Percentiles rank a stretch among this genome's conserved stretches.
Conservation (phyloP, 2,113 vertebrate genomes). For the Hypanus sabinus region DNA sequence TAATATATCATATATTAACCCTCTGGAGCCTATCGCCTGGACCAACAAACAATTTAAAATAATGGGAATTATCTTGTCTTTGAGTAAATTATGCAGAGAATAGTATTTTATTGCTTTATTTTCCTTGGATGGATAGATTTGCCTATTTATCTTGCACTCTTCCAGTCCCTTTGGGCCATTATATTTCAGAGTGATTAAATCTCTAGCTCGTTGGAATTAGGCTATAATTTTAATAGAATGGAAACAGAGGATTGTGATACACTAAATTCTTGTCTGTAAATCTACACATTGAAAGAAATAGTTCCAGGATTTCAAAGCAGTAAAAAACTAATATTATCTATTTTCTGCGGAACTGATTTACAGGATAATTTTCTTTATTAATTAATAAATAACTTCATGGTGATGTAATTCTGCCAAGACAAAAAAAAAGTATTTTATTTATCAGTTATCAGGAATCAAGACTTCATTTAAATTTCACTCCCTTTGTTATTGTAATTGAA, state of each 20-base stretch:
- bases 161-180: not conserved
- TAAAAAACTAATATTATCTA: not conserved
- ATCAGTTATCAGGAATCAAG: not conserved
- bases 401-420: not conserved
- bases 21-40: not conserved
- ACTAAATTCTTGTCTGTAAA: not conserved
- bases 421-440: not conserved
- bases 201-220: not conserved
- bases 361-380: not conserved
- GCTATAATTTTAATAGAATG: not conserved
- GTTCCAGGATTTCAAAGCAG: too few relatives aligned
- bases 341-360: not conserved
- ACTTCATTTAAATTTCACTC: not conserved
- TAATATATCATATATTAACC: not conserved
- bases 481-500: not conserved
- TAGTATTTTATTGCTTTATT: not conserved
- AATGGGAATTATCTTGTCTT: not conserved
- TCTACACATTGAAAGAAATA: not conserved
- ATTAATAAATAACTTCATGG: not conserved
- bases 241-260: not conserved
- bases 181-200: slow-evolving; percentile 2
- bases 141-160: not conserved
- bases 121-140: not conserved
- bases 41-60: not conserved
- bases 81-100: not conserved